A percentile compares a stretch with the other conserved stretches of the same genome.
Conservation (phyloP, 2,113 vertebrate species). For the Tachuris rubrigastra region DNA sequence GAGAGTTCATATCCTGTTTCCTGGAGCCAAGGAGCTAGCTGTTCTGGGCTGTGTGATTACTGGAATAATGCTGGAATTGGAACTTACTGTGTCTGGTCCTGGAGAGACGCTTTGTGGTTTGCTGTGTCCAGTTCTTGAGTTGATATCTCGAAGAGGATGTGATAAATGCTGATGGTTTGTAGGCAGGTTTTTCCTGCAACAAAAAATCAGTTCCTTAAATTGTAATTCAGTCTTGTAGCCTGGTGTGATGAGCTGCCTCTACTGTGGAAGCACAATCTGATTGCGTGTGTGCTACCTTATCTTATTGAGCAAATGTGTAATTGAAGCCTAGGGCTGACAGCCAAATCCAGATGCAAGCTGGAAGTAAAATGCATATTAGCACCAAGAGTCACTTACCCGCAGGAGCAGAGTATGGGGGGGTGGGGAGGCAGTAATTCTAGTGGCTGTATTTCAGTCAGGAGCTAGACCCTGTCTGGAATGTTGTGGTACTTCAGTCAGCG, state of each 20-base stretch:
- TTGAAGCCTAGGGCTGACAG: constrained; percentile 13
- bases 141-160: neutral
- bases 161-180: neutral
- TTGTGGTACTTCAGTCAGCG: neutral
- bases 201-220: neutral
- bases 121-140: neutral
- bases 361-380: neutral
- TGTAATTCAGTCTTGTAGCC: neutral
- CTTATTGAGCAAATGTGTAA: neutral
- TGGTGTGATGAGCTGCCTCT: neutral
- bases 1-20: neutral
- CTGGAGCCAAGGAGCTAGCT: neutral
- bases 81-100: neutral
- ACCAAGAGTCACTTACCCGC: neutral
- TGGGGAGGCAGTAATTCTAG: neutral
- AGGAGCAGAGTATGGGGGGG: neutral
- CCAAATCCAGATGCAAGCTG: constrained; percentile 1
- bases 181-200: neutral
- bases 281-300: neutral
- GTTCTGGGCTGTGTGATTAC: neutral
- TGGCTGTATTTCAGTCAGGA: neutral
- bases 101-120: neutral
- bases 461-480: neutral
- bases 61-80: neutral
- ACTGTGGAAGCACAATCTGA: neutral